These are phyloP conservation scores for Drosophila kohkoa DNA, from an alignment of 1,140 invertebrate species.

Conservation along the genomic window DNA sequence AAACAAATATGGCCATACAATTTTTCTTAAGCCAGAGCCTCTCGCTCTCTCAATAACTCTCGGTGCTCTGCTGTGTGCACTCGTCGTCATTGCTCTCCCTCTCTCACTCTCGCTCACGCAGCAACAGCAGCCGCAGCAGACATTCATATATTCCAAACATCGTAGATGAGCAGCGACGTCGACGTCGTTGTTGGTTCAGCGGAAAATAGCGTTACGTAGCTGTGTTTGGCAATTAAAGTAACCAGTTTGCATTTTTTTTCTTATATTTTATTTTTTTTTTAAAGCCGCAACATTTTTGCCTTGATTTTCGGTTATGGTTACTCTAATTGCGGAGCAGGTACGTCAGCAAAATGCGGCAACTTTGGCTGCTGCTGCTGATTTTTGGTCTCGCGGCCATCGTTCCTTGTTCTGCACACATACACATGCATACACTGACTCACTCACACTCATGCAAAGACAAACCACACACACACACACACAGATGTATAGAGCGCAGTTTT, in stretches of 20 bases:
- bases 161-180: conserved; percentile 37
- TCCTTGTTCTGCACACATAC: conserved; percentile 55
- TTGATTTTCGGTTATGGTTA: conserved; percentile 52
- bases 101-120: neutral
- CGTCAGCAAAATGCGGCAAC: conserved; percentile 52
- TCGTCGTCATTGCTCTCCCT: conserved; percentile 32
- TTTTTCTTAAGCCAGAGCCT: conserved; percentile 71
- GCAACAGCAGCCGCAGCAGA: conserved; percentile 30
- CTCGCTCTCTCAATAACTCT: conserved; percentile 17
- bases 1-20: conserved; percentile 81
- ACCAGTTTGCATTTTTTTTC: conserved; percentile 66
- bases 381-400: conserved; percentile 60
- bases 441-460: conserved; percentile 45
- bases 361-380: conserved; percentile 22
- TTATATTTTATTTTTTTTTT: neutral
- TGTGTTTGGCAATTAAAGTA: conserved; percentile 61
- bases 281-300: conserved; percentile 56
- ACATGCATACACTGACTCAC: conserved; percentile 15
- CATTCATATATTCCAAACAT: conserved; percentile 43
- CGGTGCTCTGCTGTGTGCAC: conserved; percentile 22
- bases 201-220: conserved; percentile 73
- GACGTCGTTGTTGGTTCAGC: conserved; percentile 43
- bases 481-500: conserved; percentile 57
- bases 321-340: conserved; percentile 74
- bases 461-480: conserved; percentile 33